Evolutionary conservation across 2,113 vertebrate species (phyloP).

Genomic region (Sylvicapra grimmia): DNA sequence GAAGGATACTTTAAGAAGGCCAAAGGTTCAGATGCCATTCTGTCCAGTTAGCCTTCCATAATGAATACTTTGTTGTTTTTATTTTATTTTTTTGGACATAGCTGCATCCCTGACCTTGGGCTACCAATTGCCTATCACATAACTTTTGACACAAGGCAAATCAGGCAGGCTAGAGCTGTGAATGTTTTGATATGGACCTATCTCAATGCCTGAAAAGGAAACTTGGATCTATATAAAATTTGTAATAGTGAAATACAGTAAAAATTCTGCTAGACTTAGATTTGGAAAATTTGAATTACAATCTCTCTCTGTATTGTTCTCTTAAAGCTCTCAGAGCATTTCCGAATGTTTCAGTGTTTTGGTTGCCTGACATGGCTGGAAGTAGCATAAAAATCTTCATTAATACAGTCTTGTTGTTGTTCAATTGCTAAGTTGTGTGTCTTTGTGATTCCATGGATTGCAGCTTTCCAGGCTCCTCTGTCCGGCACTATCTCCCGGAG

Average conservation of each 20-base stretch:
- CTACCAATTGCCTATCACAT: neutral
- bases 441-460: neutral
- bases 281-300: neutral
- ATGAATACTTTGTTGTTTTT: neutral
- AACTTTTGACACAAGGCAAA: neutral
- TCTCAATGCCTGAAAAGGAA: neutral
- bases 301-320: neutral
- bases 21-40: neutral
- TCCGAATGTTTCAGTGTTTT: neutral
- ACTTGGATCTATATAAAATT: neutral
- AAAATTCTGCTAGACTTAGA: neutral
- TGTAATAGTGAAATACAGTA: neutral
- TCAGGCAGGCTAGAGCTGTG: neutral
- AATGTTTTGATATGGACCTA: neutral
- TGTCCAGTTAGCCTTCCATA: neutral
- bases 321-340: neutral
- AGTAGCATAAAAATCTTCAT: neutral
- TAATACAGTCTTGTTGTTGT: neutral
- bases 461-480: neutral
- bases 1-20: neutral
- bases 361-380: neutral
- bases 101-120: neutral
- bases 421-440: neutral
- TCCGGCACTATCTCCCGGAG: rapidly evolving
- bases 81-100: neutral